These are phyloP conservation scores for Folsomia candida DNA, from an alignment of 2,888 invertebrate genomes.

Conservation along the genomic window DNA sequence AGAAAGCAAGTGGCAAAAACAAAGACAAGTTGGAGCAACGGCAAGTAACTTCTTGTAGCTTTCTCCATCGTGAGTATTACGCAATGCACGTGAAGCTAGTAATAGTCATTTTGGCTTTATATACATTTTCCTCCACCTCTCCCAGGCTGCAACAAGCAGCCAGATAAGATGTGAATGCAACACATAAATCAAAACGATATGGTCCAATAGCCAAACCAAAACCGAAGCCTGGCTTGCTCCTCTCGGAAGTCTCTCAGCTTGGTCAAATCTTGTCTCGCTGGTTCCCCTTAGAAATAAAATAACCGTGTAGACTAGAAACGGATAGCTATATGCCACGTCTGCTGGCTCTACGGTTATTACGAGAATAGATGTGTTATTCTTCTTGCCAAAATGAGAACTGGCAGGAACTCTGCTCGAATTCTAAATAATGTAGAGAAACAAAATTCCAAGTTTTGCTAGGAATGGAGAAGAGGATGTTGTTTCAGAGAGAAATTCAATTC, in stretches of 20 bases:
- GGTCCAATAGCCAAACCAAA: conserved; percentile 9
- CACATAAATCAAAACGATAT: conserved; percentile 19
- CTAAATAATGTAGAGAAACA: background rate
- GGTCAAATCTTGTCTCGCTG: background rate
- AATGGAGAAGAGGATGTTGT: background rate
- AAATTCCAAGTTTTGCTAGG: background rate
- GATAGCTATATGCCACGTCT: no score
- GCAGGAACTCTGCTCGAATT: background rate
- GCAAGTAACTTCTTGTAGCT: background rate
- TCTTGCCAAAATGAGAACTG: conserved; percentile 5
- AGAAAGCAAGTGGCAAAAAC: conserved; percentile 16
- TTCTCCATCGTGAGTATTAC: no score
- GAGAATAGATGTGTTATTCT: background rate
- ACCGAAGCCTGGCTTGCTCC: background rate
- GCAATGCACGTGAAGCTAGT: no score
- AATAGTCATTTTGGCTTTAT: no score
- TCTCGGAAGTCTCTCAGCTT: background rate
- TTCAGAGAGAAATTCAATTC: background rate
- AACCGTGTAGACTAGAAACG: background rate
- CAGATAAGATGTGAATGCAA: conserved; percentile 16
- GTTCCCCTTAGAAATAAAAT: background rate
- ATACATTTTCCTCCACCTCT: no score
- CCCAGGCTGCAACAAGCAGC: background rate
- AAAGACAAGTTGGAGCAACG: background rate
- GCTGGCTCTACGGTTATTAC: background rate